These are phyloP conservation scores for Euwallacea similis DNA, from an alignment of 1,140 invertebrate species.

Conservation along the genomic window DNA sequence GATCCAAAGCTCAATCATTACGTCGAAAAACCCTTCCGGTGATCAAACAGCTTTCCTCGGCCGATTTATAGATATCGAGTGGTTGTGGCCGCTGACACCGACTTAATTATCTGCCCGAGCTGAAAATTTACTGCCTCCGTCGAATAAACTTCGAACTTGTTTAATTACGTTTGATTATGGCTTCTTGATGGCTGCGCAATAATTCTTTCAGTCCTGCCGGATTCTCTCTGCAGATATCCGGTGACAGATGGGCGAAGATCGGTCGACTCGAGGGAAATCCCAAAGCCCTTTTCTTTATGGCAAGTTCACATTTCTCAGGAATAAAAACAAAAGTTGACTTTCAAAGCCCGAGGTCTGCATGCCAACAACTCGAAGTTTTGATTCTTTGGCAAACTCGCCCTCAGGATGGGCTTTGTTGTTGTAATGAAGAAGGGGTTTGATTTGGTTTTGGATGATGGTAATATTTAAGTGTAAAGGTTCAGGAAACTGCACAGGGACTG, in stretches of 20 bases:
- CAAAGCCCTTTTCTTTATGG: neutral
- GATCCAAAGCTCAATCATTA: no score
- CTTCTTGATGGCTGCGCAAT: constrained; percentile 34
- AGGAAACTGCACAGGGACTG: neutral
- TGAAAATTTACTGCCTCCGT: constrained; percentile 35
- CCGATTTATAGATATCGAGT: constrained; percentile 41
- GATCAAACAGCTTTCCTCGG: constrained; percentile 18
- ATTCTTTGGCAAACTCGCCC: neutral
- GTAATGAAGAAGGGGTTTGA: neutral
- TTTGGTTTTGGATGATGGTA: neutral
- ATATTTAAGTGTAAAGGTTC: neutral
- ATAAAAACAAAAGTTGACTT: neutral
- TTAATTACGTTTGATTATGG: constrained; percentile 44
- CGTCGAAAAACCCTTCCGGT: no score
- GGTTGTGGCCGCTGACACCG: constrained; percentile 38
- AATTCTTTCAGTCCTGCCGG: constrained; percentile 17
- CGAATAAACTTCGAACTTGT: constrained; percentile 41
- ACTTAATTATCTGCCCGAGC: constrained; percentile 41
- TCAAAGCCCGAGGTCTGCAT: neutral
- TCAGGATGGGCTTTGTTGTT: neutral
- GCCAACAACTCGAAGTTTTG: neutral
- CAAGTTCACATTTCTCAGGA: neutral
- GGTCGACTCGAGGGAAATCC: neutral
- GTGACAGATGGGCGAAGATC: neutral
- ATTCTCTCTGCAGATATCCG: constrained; percentile 7